A percentile compares a stretch with the other conserved stretches of the same genome.
These are phyloP conservation scores for Myotis pilosus DNA, from an alignment of 2,797 vertebrate species.

Conservation along the genomic window DNA sequence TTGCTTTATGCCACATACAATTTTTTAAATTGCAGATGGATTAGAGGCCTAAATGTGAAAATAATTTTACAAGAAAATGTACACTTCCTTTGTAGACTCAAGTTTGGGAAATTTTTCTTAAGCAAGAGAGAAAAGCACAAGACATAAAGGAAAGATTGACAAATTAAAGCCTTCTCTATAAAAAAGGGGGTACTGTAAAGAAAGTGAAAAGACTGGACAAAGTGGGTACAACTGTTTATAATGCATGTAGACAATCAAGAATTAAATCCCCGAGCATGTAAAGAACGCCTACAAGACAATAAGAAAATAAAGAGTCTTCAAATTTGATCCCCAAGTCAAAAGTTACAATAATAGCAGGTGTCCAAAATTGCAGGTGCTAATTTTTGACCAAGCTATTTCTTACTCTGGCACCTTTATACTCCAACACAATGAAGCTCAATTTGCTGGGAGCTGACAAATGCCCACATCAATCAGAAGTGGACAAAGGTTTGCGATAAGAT, in stretches of 20 bases:
- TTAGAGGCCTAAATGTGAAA: constrained; percentile 6
- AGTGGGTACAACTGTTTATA: not conserved
- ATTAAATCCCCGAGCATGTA: not conserved
- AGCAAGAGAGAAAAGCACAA: not conserved
- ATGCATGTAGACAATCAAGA: not conserved
- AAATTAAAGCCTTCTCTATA: constrained; percentile 30
- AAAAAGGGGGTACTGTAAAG: not conserved
- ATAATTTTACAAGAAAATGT: constrained; percentile 22
- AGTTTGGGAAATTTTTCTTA: not conserved
- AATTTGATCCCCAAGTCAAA: constrained; percentile 37
- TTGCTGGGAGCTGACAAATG: constrained; percentile 70
- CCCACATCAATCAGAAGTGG: constrained; percentile 59
- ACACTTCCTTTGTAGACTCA: not conserved
- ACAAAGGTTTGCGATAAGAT: constrained; percentile 61
- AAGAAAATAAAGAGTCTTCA: constrained; percentile 27
- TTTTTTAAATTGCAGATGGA: not conserved
- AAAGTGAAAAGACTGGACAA: constrained; percentile 31
- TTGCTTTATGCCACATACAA: not conserved
- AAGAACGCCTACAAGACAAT: constrained; percentile 52
- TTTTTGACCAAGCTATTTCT: constrained; percentile 61
- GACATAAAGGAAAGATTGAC: not conserved
- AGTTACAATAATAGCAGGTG: constrained; percentile 33
- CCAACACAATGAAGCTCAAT: constrained; percentile 65
- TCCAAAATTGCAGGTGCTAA: constrained; percentile 34
- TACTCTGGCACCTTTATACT: constrained; percentile 44